Evolutionary conservation across 2,797 vertebrate genomes (phyloP), one percentile per base, ranked within the genome.

Genomic region (Sphenopsis melanotis): DNA sequence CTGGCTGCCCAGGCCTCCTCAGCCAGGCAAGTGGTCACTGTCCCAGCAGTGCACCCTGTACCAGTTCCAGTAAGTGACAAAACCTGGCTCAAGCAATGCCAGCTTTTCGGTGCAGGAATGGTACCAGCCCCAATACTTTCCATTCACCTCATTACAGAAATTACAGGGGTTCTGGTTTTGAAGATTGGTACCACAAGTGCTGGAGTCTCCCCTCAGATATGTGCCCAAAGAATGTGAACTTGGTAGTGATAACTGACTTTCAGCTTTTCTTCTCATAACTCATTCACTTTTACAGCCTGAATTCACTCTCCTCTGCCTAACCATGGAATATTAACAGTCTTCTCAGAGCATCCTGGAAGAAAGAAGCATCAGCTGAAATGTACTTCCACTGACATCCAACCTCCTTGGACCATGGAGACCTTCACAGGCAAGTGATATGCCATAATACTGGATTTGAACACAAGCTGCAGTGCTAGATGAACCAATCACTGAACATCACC

Each of bases 201-300:
- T 65, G 50, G 10, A 78, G 36, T 50, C 13, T 77, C 36, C 8
- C 10, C 23, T 50, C 15, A 1, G 29, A 30, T 20, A 23, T 4
- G 6, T 41, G 55, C 69, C 64, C 39, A 26, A 46, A 76, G 37
- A 78, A 79, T 5, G 17, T 79, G 47, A 82, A 74, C 41, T 24
- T 49, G 44, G 46, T 9, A 16, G 72, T 24, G 9, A 23, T 27
- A 83, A 52, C 4, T 70, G 76, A 77, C 81, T 87, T 82, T 37
- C 76, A 77, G 32, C 36, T 94, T 83, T 85, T 81, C 42, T 87
- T 75, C 80, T 79, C 74, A 32, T 86, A 81, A 83, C n/a, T 81
- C 74, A 56, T 77, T 86, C 61, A 82, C 46, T 69, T 69, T 55
- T 81, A 78, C 50, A 78, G 52, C 55, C 15, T 49, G 65, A 82